Evolutionary conservation across 2,113 vertebrate genomes (phyloP), one percentile per base, ranked within the genome.

Genomic region (Oreotrochilus melanogaster): DNA sequence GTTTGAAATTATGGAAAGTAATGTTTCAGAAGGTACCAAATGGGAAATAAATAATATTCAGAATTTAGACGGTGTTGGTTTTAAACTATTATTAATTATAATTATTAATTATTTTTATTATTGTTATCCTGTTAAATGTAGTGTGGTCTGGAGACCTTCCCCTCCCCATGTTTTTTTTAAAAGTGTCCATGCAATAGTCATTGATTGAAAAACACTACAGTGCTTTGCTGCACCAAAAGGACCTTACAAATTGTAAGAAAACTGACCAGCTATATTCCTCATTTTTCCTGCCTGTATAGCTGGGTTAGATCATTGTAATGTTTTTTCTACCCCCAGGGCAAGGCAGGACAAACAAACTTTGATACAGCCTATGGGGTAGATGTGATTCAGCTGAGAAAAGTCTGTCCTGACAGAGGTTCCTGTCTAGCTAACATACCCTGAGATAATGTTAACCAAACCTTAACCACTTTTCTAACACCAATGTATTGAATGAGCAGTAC

Each of bases 31-130:
- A 78, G 6, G 9, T 28, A 58, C 4, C 18, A 82, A 75, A 62
- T 16, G 6, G 9, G 33, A 82, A 88, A 74, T 48, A 88, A 70
- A 43, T 14, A 78, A 5, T 24, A 82, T 7, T 2, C 8, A 62
- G 8, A 45, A 82, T 19, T 53, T 45, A 24, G 9, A 17, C 1
- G 31, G 10, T 43, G 9, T 3, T 27, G 17, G 0, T 2, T 54
- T 66, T 7, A 33, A 15, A 43, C 33, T 30, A 21, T 60, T 35
- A 12, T 25, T 85, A 14, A 37, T 37, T 37, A 37, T 37, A 37
- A 37, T 37, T 37, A 37, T 37, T 37, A 37, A 37, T 37, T 37
- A 37, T 37, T 37, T 37, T 23, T 33, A 3, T 23, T 51, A 18
- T 58, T 65, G 10, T 57, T 58, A 24, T 31, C 62, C 16, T 65